These are phyloP conservation scores for Saturnia pavonia DNA, from an alignment of 2,888 invertebrate genomes.

Conservation along the genomic window DNA sequence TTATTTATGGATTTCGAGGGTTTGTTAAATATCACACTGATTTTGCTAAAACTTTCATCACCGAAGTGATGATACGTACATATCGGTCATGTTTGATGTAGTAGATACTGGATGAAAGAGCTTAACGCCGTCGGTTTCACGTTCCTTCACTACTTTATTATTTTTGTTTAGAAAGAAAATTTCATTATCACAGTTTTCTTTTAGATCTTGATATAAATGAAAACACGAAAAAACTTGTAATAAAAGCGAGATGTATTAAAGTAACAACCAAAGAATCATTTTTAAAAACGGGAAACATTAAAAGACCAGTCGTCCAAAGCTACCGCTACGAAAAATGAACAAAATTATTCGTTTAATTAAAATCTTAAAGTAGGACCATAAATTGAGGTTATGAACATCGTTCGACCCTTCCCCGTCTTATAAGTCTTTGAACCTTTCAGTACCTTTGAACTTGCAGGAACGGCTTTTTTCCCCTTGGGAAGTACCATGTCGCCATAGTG, in stretches of 20 bases:
- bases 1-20: too few species aligned
- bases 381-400: constrained; percentile 12
- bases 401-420: constrained; percentile 7
- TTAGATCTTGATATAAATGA: neutral
- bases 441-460: constrained; percentile 10
- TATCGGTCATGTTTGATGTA: too few species aligned
- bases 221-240: neutral
- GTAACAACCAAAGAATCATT: neutral
- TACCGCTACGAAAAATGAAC: constrained; percentile 1
- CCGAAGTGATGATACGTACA: too few species aligned
- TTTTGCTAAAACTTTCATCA: too few species aligned
- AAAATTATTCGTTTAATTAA: constrained; percentile 14
- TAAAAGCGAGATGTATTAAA: neutral
- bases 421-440: constrained; percentile 1
- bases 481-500: neutral
- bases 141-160: neutral
- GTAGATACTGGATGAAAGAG: neutral
- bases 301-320: neutral
- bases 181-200: neutral
- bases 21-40: too few species aligned
- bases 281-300: constrained; percentile 2
- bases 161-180: neutral
- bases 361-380: constrained; percentile 2
- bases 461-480: constrained; percentile 1
- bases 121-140: neutral